phyloP scores from a whole-genome alignment of 2,797 vertebrate genomes.

The Arctocebus calabarensis region DNA sequence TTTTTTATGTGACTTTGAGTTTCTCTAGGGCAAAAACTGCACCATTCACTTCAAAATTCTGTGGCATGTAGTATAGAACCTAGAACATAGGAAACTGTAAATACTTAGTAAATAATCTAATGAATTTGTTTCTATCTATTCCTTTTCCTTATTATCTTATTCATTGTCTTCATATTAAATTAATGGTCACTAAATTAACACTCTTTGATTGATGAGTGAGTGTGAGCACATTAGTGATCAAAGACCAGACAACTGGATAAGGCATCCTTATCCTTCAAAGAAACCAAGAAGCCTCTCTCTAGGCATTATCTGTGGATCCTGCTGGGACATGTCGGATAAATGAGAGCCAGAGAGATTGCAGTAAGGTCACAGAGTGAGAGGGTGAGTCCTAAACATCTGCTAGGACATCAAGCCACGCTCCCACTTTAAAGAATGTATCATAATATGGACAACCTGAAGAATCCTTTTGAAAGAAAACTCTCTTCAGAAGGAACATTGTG shows the following conservation, averaged over 20 bases:
- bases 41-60: background rate
- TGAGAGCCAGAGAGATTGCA: background rate
- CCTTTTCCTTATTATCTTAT: background rate
- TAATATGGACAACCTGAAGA: background rate
- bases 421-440: background rate
- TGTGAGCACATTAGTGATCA: background rate
- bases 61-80: background rate
- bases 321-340: conserved; percentile 46
- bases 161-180: background rate
- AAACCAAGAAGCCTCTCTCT: background rate
- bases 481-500: conserved; percentile 50
- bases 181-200: background rate
- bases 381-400: background rate
- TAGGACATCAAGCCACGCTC: background rate
- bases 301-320: conserved; percentile 20
- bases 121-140: background rate
- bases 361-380: conserved; percentile 23
- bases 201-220: background rate
- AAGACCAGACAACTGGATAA: background rate
- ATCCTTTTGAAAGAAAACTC: conserved; percentile 46
- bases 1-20: background rate
- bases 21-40: background rate
- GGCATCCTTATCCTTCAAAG: conserved; percentile 27
- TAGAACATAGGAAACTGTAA: background rate
- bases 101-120: background rate